phyloP scores from a whole-genome alignment of 2,113 vertebrate species.

The Myodes glareolus region DNA sequence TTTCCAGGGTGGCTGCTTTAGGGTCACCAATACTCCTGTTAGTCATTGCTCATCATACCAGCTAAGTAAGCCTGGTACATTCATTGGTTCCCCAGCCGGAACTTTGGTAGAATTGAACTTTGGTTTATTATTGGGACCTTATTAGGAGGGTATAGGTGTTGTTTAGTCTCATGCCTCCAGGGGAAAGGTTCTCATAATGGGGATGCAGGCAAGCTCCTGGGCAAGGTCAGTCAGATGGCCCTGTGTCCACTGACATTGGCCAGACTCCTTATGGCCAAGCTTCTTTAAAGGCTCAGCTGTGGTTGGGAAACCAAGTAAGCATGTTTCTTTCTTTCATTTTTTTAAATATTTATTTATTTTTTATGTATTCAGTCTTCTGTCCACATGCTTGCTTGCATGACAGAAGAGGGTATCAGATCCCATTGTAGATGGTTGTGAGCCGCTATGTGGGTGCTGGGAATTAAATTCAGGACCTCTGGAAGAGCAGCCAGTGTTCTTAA shows the following conservation, averaged over 20 bases:
- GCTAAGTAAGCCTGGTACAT: background rate
- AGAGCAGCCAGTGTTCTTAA: too few species aligned
- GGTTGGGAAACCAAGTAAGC: background rate
- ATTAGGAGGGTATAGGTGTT: background rate
- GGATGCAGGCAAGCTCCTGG: background rate
- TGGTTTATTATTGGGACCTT: background rate
- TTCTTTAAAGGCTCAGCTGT: background rate
- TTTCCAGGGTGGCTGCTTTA: background rate
- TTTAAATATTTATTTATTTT: too few species aligned
- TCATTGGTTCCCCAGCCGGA: background rate
- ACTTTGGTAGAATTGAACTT: background rate
- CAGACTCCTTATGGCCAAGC: too few species aligned
- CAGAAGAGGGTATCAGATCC: too few species aligned
- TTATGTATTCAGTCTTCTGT: too few species aligned
- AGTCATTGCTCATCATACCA: background rate
- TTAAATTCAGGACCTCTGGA: too few species aligned
- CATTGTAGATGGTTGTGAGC: too few species aligned
- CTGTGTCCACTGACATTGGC: background rate
- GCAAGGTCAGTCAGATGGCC: background rate
- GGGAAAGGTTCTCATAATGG: background rate
- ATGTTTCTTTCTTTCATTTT: background rate
- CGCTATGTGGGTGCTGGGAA: too few species aligned
- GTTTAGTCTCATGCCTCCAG: background rate
- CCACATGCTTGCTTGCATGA: too few species aligned
- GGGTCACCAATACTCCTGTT: background rate